Evolutionary conservation across 2,888 invertebrate genomes (phyloP).

Genomic region (Polydrusus cervinus): DNA sequence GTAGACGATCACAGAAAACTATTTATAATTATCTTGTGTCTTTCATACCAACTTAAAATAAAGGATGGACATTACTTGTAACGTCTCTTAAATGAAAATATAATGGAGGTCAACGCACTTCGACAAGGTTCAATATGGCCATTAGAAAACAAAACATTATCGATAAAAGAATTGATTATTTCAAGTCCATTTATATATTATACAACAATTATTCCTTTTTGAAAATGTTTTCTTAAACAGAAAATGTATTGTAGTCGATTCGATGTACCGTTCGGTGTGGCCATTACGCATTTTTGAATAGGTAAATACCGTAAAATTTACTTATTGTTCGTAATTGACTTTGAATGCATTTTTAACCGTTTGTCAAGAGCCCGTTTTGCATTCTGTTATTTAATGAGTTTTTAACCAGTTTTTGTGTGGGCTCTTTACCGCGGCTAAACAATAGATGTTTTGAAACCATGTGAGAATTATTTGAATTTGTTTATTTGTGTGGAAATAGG

Average conservation of each 20-base stretch:
- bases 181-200: constrained; percentile 36
- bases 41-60: not conserved
- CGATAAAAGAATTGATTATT: constrained; percentile 38
- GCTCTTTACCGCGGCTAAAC: not conserved
- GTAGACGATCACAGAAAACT: too few species aligned
- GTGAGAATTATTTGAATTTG: not conserved
- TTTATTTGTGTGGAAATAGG: constrained; percentile 4
- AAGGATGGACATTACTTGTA: not conserved
- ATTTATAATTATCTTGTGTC: not conserved
- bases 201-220: constrained; percentile 25
- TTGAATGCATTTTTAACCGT: constrained; percentile 31
- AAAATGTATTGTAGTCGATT: constrained; percentile 29
- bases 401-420: constrained; percentile 7
- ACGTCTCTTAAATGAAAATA: constrained; percentile 23
- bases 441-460: constrained; percentile 2
- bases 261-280: constrained; percentile 36
- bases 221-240: constrained; percentile 24
- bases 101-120: constrained; percentile 34
- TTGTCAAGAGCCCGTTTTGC: constrained; percentile 19
- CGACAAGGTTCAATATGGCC: constrained; percentile 35
- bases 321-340: constrained; percentile 38
- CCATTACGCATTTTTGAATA: constrained; percentile 41
- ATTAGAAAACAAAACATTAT: constrained; percentile 40
- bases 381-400: constrained; percentile 8
- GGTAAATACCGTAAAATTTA: constrained; percentile 39